Evolutionary conservation across 2,888 invertebrate genomes (phyloP), one percentile per base, ranked within the genome.

Genomic region (Cynaeus angustus): DNA sequence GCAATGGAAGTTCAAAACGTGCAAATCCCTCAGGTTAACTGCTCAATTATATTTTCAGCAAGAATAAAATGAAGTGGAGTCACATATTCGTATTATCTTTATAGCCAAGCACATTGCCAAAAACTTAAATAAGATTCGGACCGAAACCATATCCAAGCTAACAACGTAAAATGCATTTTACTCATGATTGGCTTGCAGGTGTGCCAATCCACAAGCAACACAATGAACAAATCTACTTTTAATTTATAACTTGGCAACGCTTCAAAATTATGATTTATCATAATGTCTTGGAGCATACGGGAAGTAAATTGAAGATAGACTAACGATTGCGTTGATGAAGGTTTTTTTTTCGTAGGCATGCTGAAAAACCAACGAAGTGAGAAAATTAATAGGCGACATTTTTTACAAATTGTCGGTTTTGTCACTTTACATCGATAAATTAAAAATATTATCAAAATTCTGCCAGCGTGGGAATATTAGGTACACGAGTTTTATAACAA

Each of bases 191-290:
- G 13, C 10, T 26, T 65, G 65, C 65, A 65, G 65, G 65, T 65
- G 65, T 41, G 41, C 53, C 13, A 38, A 38, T 43, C 33, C 50
- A 33, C 30, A 50, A 53, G 45, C 53, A 55, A 14, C 14, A 66
- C 66, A 59, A 59, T 59, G 45, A 69, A 38, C 64, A 58, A 64
- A 69, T 69, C 69, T 45, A 69, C 69, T 58, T 58, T 65, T 56
- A 64, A 68, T 69, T 69, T 69, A 69, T 65, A 30, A 14, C 52
- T 69, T 69, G 64, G 64, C 69, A 64, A 12, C 16, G 52, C 28
- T 53, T 64, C 64, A 64, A 43, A 64, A 8, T 64, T 64, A 53
- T 64, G 64, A 64, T 64, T 64, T 64, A 64, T 64, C 52, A 48
- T 50, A 12, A 64, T 64, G 53, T 64, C 64, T 64, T 33, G n/a